These are phyloP conservation scores for Nomada ferruginata DNA, from an alignment of 2,888 invertebrate species.

Conservation along the genomic window DNA sequence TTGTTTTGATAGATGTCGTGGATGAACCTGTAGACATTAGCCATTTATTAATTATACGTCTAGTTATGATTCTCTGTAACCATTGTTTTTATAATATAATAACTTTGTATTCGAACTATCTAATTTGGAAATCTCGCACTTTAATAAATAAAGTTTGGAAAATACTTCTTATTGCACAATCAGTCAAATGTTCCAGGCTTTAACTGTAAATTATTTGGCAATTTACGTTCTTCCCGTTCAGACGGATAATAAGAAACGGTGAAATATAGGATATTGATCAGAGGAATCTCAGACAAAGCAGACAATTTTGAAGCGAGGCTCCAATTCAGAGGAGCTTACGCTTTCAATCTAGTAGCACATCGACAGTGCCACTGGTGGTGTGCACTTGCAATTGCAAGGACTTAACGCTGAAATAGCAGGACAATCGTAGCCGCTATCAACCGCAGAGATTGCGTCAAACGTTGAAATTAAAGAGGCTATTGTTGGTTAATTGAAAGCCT, in stretches of 20 bases:
- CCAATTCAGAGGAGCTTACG: not conserved
- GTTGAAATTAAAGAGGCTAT: conserved; percentile 1
- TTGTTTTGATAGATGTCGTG: too few relatives aligned
- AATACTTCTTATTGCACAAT: too few relatives aligned
- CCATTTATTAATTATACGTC: too few relatives aligned
- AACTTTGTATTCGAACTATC: too few relatives aligned
- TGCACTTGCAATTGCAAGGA: not conserved
- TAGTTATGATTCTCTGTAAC: too few relatives aligned
- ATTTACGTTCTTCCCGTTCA: not conserved
- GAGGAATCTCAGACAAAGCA: not conserved
- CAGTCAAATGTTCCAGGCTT: too few relatives aligned
- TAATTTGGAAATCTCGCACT: too few relatives aligned
- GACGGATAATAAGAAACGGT: not conserved
- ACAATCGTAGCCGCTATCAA: not conserved
- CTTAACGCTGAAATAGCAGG: not conserved
- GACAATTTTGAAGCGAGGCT: not conserved
- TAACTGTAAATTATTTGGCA: not conserved
- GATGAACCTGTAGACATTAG: too few relatives aligned
- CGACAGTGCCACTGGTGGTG: not conserved
- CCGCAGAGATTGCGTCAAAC: not conserved
- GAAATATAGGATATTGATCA: not conserved
- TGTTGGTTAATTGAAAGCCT: not conserved
- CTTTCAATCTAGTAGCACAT: not conserved
- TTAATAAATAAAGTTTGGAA: too few relatives aligned
- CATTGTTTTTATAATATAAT: too few relatives aligned